Evolutionary conservation across 2,797 vertebrate species (phyloP).

Genomic region (Poeciliopsis infans): DNA sequence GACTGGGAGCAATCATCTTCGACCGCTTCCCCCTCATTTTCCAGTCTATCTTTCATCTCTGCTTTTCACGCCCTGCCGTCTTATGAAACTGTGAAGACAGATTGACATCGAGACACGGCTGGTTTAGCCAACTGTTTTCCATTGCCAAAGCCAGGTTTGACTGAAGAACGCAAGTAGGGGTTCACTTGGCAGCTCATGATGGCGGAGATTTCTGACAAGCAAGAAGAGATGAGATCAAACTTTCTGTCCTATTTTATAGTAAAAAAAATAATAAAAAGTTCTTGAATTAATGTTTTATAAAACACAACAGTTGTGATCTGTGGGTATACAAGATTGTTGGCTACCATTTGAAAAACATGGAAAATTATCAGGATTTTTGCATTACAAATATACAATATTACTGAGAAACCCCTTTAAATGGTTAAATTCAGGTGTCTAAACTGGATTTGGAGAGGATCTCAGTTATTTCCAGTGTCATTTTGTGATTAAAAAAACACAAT

Average conservation of each 20-base stretch:
- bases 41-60: conserved; percentile 43
- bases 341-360: conserved; percentile 36
- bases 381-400: conserved; percentile 3
- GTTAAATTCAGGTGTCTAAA: background rate
- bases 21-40: conserved; percentile 28
- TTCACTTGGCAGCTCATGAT: conserved; percentile 47
- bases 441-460: background rate
- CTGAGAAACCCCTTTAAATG: background rate
- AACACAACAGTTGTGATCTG: conserved; percentile 55
- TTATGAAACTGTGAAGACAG: conserved; percentile 53
- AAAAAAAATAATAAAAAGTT: conserved; percentile 13
- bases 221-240: conserved; percentile 1
- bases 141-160: conserved; percentile 45
- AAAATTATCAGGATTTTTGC: conserved; percentile 30
- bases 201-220: conserved; percentile 31
- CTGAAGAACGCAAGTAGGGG: conserved; percentile 20
- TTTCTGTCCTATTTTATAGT: conserved; percentile 34
- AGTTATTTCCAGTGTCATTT: background rate
- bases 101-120: conserved; percentile 47
- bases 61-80: conserved; percentile 53
- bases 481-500: background rate
- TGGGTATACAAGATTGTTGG: conserved; percentile 49
- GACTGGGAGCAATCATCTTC: conserved; percentile 29
- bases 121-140: conserved; percentile 29
- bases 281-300: conserved; percentile 46